These are phyloP conservation scores for Centropyge bicolor DNA, from an alignment of 2,797 vertebrate species.

Conservation along the genomic window DNA sequence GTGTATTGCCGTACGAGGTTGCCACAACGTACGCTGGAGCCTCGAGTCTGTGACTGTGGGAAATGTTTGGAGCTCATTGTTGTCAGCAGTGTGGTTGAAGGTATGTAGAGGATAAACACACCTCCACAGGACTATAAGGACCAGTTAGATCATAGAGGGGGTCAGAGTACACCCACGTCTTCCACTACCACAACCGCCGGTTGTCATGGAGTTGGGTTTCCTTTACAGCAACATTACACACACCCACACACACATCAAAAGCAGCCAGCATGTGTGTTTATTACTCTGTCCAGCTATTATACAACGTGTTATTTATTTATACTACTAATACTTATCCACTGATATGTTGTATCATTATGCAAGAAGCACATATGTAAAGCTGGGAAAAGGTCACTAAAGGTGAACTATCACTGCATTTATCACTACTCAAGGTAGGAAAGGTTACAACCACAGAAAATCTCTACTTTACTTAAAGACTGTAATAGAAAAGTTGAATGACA, in stretches of 20 bases:
- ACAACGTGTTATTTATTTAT: neutral
- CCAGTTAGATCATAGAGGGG: slow-evolving; percentile 25
- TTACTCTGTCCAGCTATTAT: slow-evolving; percentile 2
- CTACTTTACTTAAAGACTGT: neutral
- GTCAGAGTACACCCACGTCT: slow-evolving; percentile 48
- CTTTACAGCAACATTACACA: slow-evolving; percentile 29
- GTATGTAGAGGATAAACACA: slow-evolving; percentile 50
- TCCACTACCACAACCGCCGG: slow-evolving; percentile 10
- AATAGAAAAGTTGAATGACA: neutral
- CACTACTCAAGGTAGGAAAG: neutral
- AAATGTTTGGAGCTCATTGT: slow-evolving; percentile 27
- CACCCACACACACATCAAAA: slow-evolving; percentile 16
- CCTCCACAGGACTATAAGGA: slow-evolving; percentile 28
- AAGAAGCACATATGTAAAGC: slow-evolving; percentile 5
- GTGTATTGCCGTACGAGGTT: slow-evolving; percentile 18
- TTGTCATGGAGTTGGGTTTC: slow-evolving; percentile 36
- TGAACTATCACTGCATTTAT: neutral
- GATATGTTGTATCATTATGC: slow-evolving; percentile 16
- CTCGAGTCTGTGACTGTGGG: slow-evolving; percentile 15
- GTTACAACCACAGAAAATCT: neutral
- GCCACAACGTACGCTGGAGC: slow-evolving; percentile 4
- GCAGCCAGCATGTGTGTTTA: slow-evolving; percentile 9
- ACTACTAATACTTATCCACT: neutral
- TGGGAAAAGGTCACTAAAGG: slow-evolving; percentile 18
- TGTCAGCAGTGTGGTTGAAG: slow-evolving; percentile 42